These are phyloP conservation scores for Hirudinaria manillensis DNA, from an alignment of 2,888 invertebrate genomes.

Conservation along the genomic window DNA sequence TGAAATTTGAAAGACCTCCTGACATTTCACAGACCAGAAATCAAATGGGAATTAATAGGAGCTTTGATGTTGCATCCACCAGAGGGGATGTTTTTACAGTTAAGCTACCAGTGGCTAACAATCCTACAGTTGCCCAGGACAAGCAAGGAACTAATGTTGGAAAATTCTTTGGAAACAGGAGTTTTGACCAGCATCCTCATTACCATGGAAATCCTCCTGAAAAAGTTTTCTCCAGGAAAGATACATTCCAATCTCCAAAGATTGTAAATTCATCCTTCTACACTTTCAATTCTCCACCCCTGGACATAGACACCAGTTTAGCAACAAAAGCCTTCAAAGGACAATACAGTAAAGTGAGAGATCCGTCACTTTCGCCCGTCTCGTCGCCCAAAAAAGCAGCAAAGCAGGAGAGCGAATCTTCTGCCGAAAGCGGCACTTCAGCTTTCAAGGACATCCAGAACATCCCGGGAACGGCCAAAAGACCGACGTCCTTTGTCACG, in stretches of 20 bases:
- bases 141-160: not conserved
- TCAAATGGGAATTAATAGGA: conserved; percentile 11
- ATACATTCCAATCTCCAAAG: not conserved
- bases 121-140: not conserved
- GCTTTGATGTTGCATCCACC: conserved; percentile 15
- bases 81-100: conserved; percentile 21
- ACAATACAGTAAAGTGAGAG: not conserved
- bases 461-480: conserved; percentile 38
- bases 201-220: not conserved
- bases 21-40: not conserved
- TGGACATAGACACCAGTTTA: not conserved
- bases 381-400: not conserved
- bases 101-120: not conserved
- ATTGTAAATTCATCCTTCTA: conserved; percentile 24
- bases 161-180: not conserved
- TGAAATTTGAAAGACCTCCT: conserved; percentile 20
- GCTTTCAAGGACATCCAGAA: conserved; percentile 28
- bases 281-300: conserved; percentile 19
- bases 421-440: conserved; percentile 10
- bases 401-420: not conserved
- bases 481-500: conserved; percentile 53
- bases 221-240: not conserved
- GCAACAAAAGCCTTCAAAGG: not conserved
- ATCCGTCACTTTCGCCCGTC: not conserved
- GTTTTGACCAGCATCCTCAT: not conserved